Evolutionary conservation across 2,888 invertebrate genomes (phyloP).

Genomic region (Diachrysia chrysitis): DNA sequence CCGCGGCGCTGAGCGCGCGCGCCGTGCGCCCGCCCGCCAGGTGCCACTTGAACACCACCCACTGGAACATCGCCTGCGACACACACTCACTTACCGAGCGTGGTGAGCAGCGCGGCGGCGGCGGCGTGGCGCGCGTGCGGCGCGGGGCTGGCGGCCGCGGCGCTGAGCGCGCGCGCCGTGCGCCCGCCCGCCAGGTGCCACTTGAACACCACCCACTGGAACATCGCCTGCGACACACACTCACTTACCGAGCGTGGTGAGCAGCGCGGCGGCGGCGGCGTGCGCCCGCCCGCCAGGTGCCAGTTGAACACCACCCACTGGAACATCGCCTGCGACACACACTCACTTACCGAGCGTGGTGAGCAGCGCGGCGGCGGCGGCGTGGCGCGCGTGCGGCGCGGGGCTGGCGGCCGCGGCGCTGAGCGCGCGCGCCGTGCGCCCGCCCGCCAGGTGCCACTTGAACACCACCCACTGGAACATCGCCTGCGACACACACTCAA

Average conservation of each 20-base stretch:
- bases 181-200: constrained; percentile 85
- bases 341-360: constrained; percentile 75
- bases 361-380: constrained; percentile 84
- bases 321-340: constrained; percentile 79
- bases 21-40: constrained; percentile 81
- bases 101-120: constrained; percentile 83
- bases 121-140: constrained; percentile 82
- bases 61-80: constrained; percentile 84
- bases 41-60: constrained; percentile 88
- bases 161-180: constrained; percentile 80
- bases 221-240: constrained; percentile 75
- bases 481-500: constrained; percentile 64
- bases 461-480: constrained; percentile 88
- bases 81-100: constrained; percentile 68
- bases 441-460: constrained; percentile 85
- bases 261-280: constrained; percentile 84
- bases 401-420: constrained; percentile 83
- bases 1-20: constrained; percentile 83
- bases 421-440: constrained; percentile 82
- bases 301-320: constrained; percentile 88
- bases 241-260: constrained; percentile 75
- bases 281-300: constrained; percentile 83
- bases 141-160: constrained; percentile 84
- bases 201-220: constrained; percentile 88
- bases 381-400: constrained; percentile 80